Percentiles rank a stretch among this genome's conserved stretches.
These are phyloP conservation scores for Sturnira hondurensis DNA, from an alignment of 2,113 vertebrate species.

Conservation along the genomic window DNA sequence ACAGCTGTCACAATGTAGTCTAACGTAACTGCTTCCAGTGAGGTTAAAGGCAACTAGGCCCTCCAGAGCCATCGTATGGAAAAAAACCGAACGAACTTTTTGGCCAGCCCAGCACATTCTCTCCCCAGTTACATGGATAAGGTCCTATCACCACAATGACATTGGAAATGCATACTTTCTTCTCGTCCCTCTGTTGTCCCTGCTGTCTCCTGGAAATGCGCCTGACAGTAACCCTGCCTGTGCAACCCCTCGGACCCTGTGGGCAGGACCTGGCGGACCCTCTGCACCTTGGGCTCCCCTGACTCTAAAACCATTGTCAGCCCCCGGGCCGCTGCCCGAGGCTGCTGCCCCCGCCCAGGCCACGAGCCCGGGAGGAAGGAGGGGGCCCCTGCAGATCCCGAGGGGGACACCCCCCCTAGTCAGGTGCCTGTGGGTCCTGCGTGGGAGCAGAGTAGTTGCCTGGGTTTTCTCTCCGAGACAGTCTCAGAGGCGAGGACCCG, in stretches of 20 bases:
- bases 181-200: not conserved
- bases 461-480: not conserved
- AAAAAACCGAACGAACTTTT: too few relatives aligned
- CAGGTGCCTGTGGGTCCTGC: not conserved
- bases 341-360: too few relatives aligned
- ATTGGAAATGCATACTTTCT: not conserved
- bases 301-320: not conserved
- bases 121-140: not conserved
- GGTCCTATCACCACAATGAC: not conserved
- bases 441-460: not conserved
- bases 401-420: accelerated
- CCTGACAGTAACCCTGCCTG: not conserved
- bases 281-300: not conserved
- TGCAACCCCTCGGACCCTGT: not conserved
- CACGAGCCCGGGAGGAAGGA: too few relatives aligned
- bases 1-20: too few relatives aligned
- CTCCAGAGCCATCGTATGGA: too few relatives aligned
- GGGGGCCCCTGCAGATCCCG: not conserved
- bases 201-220: not conserved
- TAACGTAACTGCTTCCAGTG: too few relatives aligned
- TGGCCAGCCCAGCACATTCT: too few relatives aligned
- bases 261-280: not conserved
- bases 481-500: not conserved
- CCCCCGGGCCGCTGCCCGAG: too few relatives aligned
- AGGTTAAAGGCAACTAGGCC: too few relatives aligned